These are phyloP conservation scores for Clarias macrocephalus DNA, from an alignment of 2,113 vertebrate genomes.

Conservation along the genomic window DNA sequence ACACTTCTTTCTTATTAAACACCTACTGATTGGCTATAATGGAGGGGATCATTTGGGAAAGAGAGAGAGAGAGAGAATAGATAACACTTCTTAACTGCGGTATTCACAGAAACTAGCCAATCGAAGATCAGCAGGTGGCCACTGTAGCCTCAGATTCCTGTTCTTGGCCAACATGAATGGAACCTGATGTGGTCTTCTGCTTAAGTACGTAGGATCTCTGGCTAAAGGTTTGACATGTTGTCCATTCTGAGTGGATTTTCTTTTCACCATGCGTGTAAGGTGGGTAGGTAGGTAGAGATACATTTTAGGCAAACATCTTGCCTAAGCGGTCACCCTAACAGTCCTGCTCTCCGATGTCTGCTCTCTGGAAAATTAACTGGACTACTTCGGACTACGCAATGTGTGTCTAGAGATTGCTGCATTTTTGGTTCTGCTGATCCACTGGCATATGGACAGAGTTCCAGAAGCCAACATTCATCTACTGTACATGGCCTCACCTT, in stretches of 20 bases:
- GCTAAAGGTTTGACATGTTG: not conserved
- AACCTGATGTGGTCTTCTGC: not conserved
- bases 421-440: too few species aligned
- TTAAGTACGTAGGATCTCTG: not conserved
- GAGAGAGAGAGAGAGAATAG: not conserved
- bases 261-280: not conserved
- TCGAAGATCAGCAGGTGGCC: not conserved
- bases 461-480: too few species aligned
- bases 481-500: too few species aligned
- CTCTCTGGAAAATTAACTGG: too few species aligned
- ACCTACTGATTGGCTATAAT: not conserved
- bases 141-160: not conserved
- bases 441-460: too few species aligned
- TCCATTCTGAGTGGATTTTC: not conserved
- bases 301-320: too few species aligned
- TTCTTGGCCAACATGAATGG: not conserved
- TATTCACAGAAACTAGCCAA: not conserved
- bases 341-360: too few species aligned
- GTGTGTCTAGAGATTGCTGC: too few species aligned
- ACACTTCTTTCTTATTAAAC: constrained; percentile 8
- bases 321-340: too few species aligned
- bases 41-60: not conserved
- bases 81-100: not conserved
- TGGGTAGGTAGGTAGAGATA: too few species aligned
- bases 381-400: too few species aligned